phyloP scores from a whole-genome alignment of 1,140 invertebrate species.

The Drosophila sproati region DNA sequence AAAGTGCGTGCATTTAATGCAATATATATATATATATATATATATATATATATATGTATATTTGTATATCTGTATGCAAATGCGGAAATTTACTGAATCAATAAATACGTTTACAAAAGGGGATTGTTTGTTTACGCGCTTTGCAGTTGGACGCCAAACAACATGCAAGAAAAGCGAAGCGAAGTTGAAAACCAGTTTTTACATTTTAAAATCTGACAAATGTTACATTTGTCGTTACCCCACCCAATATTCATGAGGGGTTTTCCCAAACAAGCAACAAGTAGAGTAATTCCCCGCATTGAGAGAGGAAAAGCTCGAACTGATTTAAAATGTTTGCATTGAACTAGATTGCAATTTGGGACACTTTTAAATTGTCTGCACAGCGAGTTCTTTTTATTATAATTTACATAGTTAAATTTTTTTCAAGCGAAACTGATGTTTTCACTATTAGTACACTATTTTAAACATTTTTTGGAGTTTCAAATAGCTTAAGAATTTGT shows the following conservation, averaged over 20 bases:
- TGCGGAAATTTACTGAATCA: not conserved
- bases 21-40: too few species aligned
- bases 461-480: not conserved
- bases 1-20: constrained; percentile 20
- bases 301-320: too few species aligned
- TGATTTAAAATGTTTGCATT: too few species aligned
- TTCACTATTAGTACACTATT: not conserved
- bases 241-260: constrained; percentile 3
- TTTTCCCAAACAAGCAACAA: too few species aligned
- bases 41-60: too few species aligned
- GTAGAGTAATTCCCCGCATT: too few species aligned
- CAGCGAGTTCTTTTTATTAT: too few species aligned
- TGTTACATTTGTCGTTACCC: constrained; percentile 9
- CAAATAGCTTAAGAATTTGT: not conserved
- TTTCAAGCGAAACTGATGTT: not conserved
- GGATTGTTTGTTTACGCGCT: not conserved
- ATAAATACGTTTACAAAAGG: not conserved
- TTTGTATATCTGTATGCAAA: constrained; percentile 1
- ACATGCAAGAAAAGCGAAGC: constrained; percentile 26
- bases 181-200: constrained; percentile 29
- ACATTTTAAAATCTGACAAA: constrained; percentile 22
- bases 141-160: not conserved
- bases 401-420: too few species aligned
- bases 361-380: too few species aligned
- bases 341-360: too few species aligned